Evolutionary conservation across 2,797 vertebrate genomes (phyloP).

Genomic region (Lepus oiostolus): DNA sequence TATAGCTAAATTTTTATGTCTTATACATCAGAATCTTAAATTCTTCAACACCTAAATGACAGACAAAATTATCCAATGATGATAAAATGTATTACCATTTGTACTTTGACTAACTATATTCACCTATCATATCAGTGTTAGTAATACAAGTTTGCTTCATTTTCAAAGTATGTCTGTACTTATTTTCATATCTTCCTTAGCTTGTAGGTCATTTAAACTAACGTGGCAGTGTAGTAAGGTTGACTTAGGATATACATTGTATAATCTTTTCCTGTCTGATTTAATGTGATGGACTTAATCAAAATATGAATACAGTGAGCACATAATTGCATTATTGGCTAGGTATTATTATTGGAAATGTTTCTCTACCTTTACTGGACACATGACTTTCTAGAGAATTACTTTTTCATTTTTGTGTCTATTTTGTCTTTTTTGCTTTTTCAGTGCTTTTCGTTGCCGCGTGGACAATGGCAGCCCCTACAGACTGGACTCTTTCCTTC

Average conservation of each 20-base stretch:
- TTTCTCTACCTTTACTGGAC: background rate
- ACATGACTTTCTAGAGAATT: background rate
- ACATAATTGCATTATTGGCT: constrained; percentile 30
- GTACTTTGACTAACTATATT: background rate
- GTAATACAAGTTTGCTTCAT: background rate
- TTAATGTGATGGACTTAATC: background rate
- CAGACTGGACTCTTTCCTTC: background rate
- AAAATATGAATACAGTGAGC: background rate
- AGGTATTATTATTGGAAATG: background rate
- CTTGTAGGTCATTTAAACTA: background rate
- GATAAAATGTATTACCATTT: constrained; percentile 3
- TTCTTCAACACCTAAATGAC: constrained; percentile 21
- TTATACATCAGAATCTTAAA: constrained; percentile 6
- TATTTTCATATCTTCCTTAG: constrained; percentile 7
- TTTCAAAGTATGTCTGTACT: constrained; percentile 22
- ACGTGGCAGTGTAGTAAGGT: background rate
- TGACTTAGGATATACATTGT: background rate
- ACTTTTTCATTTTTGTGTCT: constrained; percentile 26
- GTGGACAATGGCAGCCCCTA: background rate
- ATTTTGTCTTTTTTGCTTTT: constrained; percentile 12
- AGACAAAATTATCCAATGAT: background rate
- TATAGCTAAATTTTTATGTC: constrained; percentile 14
- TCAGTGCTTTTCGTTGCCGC: background rate
- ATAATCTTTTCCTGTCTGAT: background rate
- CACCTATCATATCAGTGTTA: background rate